phyloP scores from a whole-genome alignment of 2,797 vertebrate genomes.

The Taeniopygia guttata region DNA sequence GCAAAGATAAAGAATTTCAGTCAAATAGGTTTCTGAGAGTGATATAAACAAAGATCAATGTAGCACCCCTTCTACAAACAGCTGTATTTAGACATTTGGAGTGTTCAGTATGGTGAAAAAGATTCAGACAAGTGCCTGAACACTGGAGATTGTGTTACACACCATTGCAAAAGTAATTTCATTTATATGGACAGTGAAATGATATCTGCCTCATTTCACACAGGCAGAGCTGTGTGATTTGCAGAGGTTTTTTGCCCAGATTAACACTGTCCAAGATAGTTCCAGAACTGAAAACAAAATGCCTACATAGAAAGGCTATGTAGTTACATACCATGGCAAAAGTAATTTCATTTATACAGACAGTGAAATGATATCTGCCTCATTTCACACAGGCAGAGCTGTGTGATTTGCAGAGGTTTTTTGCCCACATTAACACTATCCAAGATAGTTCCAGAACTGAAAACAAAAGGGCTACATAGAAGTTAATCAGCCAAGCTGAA shows the following conservation, averaged over 20 bases:
- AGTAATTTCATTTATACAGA: background rate
- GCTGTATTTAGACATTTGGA: background rate
- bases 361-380: background rate
- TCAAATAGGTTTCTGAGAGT: background rate
- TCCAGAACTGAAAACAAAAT: background rate
- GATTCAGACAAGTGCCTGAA: background rate
- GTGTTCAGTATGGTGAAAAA: background rate
- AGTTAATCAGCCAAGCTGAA: background rate
- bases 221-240: accelerated
- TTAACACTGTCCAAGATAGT: background rate
- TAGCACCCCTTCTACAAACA: background rate
- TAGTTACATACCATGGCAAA: too few relatives aligned
- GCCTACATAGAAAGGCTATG: background rate
- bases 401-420: background rate
- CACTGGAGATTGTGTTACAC: background rate
- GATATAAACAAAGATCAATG: background rate
- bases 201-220: background rate
- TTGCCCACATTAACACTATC: background rate
- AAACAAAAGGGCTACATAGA: background rate
- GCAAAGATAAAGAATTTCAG: background rate
- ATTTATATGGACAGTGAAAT: background rate
- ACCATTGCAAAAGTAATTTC: background rate
- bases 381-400: background rate
- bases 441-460: background rate
- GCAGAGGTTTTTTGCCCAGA: background rate